Evolutionary conservation across 2,113 vertebrate species (phyloP).

Genomic region (Trachemys scripta): DNA sequence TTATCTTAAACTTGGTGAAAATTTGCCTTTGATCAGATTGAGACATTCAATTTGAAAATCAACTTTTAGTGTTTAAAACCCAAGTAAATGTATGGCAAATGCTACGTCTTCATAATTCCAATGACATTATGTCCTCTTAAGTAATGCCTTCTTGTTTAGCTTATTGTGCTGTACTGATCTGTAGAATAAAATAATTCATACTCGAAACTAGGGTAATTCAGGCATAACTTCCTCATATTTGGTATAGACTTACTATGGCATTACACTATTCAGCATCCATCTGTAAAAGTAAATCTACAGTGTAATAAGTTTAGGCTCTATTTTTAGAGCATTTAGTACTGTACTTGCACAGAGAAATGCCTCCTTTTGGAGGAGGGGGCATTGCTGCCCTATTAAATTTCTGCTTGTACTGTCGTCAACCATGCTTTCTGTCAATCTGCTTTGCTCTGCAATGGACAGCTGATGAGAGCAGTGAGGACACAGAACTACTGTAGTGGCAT

Average conservation of each 20-base stretch:
- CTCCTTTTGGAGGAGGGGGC: not conserved
- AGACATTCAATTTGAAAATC: not conserved
- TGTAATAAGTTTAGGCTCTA: constrained; percentile 15
- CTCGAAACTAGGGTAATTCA: not conserved
- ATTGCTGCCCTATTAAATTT: not conserved
- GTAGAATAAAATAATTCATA: not conserved
- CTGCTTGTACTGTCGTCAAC: not conserved
- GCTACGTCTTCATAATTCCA: not conserved
- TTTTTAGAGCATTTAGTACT: constrained; percentile 28
- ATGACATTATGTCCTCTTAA: not conserved
- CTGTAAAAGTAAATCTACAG: constrained; percentile 42
- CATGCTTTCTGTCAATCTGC: rapidly evolving
- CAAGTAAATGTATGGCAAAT: not conserved
- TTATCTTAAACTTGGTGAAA: not conserved
- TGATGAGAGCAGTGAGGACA: rapidly evolving
- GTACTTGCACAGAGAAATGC: not conserved
- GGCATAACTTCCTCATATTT: constrained; percentile 19
- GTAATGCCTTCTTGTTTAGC: too few relatives aligned
- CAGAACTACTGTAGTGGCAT: not conserved
- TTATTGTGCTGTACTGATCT: not conserved
- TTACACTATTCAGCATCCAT: not conserved
- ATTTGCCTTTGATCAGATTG: too few relatives aligned
- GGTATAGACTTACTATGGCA: not conserved
- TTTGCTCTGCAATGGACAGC: rapidly evolving
- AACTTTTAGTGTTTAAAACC: not conserved